These are phyloP conservation scores for Hemistola chrysoprasaria DNA, from an alignment of 2,888 invertebrate genomes.

Conservation along the genomic window DNA sequence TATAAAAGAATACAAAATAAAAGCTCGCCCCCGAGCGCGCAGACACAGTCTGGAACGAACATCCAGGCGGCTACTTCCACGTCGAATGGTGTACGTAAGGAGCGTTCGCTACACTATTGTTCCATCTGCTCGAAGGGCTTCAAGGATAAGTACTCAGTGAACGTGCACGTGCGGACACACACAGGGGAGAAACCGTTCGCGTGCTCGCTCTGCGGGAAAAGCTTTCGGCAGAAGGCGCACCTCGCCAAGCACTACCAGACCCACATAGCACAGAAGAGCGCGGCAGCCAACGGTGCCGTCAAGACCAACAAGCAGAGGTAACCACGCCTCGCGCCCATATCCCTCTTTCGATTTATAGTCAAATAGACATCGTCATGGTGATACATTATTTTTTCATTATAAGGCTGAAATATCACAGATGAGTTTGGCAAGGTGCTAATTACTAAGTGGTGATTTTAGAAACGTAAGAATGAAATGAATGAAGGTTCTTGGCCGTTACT, in stretches of 20 bases:
- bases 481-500: conserved; percentile 60
- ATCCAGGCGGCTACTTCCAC: conserved; percentile 82
- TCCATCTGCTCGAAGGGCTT: conserved; percentile 96
- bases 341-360: conserved; percentile 57
- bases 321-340: conserved; percentile 41
- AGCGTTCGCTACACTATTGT: conserved; percentile 94
- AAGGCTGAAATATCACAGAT: conserved; percentile 79
- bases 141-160: conserved; percentile 98
- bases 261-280: conserved; percentile 93
- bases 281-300: conserved; percentile 84
- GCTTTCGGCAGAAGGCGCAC: conserved; percentile 95
- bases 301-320: conserved; percentile 81
- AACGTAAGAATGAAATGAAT: conserved; percentile 59
- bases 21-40: conserved; percentile 68
- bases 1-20: conserved; percentile 85
- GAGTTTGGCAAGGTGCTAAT: conserved; percentile 79
- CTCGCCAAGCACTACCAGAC: conserved; percentile 96
- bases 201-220: conserved; percentile 96
- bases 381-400: conserved; percentile 62
- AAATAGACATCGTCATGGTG: conserved; percentile 72
- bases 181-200: conserved; percentile 99
- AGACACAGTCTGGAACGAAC: conserved; percentile 59
- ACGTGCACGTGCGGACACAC: conserved; percentile 98
- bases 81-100: conserved; percentile 90
- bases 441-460: conserved; percentile 67